Evolutionary conservation across 2,888 invertebrate species (phyloP).

Genomic region (Amphipyra berbera): DNA sequence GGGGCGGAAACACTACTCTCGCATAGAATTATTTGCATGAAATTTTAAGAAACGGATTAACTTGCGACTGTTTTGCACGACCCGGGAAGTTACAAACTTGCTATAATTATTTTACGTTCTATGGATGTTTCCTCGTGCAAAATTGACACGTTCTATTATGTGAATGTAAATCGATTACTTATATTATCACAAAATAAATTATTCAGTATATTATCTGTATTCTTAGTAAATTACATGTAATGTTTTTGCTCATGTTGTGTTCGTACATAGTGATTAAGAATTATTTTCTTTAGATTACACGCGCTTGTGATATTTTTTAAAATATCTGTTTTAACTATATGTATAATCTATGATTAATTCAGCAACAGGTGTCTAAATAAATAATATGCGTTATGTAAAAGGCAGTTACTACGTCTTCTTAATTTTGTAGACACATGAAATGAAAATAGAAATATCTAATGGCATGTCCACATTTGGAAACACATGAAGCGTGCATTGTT

Average conservation of each 20-base stretch:
- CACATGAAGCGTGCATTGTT: too few species aligned
- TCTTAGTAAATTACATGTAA: not conserved
- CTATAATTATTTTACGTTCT: too few species aligned
- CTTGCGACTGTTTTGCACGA: too few species aligned
- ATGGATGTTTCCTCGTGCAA: too few species aligned
- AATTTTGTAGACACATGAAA: too few species aligned
- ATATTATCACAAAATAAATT: not conserved
- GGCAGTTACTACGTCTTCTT: not conserved
- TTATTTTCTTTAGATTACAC: conserved; percentile 33
- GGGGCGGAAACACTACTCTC: too few species aligned
- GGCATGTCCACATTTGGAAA: too few species aligned
- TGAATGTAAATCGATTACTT: not conserved
- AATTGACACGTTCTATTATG: too few species aligned
- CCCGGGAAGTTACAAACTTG: too few species aligned
- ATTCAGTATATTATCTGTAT: not conserved
- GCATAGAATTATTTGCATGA: too few species aligned
- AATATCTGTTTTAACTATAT: conserved; percentile 14
- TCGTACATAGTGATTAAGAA: conserved; percentile 35
- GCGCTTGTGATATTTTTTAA: conserved; percentile 26
- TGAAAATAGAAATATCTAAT: too few species aligned
- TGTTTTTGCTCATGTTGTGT: conserved; percentile 54
- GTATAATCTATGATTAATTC: conserved; percentile 19
- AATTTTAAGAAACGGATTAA: too few species aligned
- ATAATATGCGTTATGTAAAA: conserved; percentile 7
- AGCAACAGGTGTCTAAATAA: conserved; percentile 28